Base-by-base conservation (phyloP, 1,140 invertebrate genomes). In the Zaprionus davidi region DNA sequence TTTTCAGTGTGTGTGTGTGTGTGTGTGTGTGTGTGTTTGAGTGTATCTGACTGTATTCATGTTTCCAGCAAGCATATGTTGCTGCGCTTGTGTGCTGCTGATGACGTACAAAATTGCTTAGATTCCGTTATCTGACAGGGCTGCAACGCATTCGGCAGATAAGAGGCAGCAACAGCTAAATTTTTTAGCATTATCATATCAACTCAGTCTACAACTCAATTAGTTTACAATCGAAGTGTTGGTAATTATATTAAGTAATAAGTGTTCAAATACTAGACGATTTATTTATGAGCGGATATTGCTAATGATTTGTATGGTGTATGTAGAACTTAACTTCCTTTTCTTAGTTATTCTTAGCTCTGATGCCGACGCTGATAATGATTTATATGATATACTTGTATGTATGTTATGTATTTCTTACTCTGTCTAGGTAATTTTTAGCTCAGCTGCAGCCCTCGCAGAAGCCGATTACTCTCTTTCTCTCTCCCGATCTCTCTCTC, bases 51-150 rank as follows among this genome's bases (percentile, higher is more conserved):
- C 41, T 71, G 31, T 78, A 72, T 31, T 36, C 46, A 58, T 71
- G 15, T 55, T 34, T 17, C 36, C 53, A 36, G 26, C 41, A 34
- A 38, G 15, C 65, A 68, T 55, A 56, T 59, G 63, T 20, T 59
- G 17, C 49, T 69, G 28, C 20, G 34, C 31, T 11, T 15, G 41
- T 36, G 62, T 58, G 26, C 57, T 26, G 51, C 31, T 67, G 34
- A 31, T 75, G 72, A 75, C 69, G 63, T 76, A 64, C n/a, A 46
- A 17, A 46, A 36, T 71, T 64, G 20, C 31, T 60, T 49, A 44
- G 63, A 36, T 17, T 22, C 46, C 22, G 46, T 72, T 67, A 62
- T 56, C 70, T 72, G 15, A 5, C 74, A 60, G 72, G 72, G 72
- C 26, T 75, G 49, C 34, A 20, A 12, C 36, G 22, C 5, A n/a